Conservation (phyloP, 2,113 vertebrate genomes). For the Ophthalmolycus amberensis region DNA sequence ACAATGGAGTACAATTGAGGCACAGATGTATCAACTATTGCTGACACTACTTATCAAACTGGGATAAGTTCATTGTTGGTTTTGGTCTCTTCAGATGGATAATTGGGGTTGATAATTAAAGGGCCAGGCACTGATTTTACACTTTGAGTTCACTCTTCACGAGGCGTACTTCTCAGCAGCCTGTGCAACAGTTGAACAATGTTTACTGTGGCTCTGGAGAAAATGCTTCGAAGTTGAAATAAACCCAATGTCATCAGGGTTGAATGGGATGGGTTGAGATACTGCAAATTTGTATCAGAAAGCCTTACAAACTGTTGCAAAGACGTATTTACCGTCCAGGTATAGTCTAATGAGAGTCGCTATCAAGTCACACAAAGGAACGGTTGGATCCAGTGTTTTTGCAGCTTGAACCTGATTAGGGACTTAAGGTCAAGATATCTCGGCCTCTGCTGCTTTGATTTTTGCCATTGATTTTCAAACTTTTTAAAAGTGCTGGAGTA, state of each 20-base stretch:
- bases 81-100: neutral
- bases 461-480: no score
- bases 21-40: neutral
- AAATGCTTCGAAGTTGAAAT: neutral
- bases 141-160: neutral
- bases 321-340: neutral
- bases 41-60: neutral
- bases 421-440: neutral
- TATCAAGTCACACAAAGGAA: neutral
- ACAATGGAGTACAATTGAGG: neutral
- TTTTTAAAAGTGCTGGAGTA: neutral
- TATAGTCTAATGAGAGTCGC: neutral
- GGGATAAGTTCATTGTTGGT: neutral
- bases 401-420: neutral
- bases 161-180: neutral
- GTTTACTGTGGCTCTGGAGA: neutral
- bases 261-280: neutral
- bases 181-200: neutral
- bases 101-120: neutral
- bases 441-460: neutral
- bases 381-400: neutral
- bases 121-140: constrained; percentile 1
- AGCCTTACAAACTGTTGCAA: neutral
- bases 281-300: neutral
- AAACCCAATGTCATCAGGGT: neutral